Evolutionary conservation across 2,888 invertebrate species (phyloP), one percentile per base, ranked within the genome.

Genomic region (Pyrocoelia pectoralis): DNA sequence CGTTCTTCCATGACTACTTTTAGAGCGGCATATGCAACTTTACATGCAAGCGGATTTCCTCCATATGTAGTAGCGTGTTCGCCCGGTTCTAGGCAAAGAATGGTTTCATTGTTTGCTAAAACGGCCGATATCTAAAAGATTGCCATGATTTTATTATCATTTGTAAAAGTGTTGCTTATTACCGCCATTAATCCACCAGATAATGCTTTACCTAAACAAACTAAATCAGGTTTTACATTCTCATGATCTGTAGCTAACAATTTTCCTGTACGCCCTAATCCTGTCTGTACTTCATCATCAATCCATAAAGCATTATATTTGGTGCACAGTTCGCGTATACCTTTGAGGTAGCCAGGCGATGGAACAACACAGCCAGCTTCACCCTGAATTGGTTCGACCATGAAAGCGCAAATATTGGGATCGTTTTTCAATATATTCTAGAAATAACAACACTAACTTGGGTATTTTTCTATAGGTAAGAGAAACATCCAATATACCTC

Each of bases 311-410:
- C 92, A 72, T 93, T 91, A 81, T 93, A 84, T 73, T 89, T 89
- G 19, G 86, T 86, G 78, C 94, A 94, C 1, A 94, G 79, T 33
- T 89, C 86, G 33, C 92, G 80, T 0, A 93, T 89, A 3, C 86
- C 86, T 76, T 82, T 85, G 62, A 94, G 80, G 76, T 94, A 94
- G 0, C 92, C 92, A 2, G 84, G 83, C 74, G 86, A 80, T 0
- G 94, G 93, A 1, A 94, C 87, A 3, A 89, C 84, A 6, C 94
- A 91, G 9, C 94, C 94, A 17, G 92, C 93, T 81, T 94, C 94
- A 1, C 94, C 94, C 80, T 94, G 94, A 69, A 94, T 92, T 0
- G 94, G 93, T 79, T 94, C 94, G 56, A 93, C 88, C 93, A 94
- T 93, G 77, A 91, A 94, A 0, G 90, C 93, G 74, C 90, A 90